Percentiles rank a stretch among this genome's conserved stretches.
phyloP scores from a whole-genome alignment of 2,113 vertebrate genomes.

The Okapia johnstoni region DNA sequence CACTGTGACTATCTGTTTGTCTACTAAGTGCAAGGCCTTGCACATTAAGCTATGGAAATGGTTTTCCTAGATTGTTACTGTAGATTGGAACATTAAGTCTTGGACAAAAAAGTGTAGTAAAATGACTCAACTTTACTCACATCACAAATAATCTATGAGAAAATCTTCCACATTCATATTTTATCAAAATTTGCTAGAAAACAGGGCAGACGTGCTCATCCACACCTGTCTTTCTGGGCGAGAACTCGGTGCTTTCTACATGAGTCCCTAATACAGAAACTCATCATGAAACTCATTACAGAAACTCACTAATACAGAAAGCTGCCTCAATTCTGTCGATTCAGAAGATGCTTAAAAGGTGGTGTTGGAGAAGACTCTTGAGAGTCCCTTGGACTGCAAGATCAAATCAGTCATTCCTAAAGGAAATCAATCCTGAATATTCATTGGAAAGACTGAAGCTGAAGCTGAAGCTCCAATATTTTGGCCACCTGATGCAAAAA shows the following conservation, averaged over 20 bases:
- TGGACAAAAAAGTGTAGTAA: not conserved
- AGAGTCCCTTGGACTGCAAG: not conserved
- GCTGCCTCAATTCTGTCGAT: not conserved
- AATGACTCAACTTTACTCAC: not conserved
- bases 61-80: not conserved
- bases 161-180: not conserved
- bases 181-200: not conserved
- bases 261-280: not conserved
- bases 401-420: not conserved
- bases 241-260: not conserved
- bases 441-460: not conserved
- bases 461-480: not conserved
- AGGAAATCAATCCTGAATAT: not conserved
- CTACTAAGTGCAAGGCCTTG: not conserved
- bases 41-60: not conserved
- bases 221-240: not conserved
- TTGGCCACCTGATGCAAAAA: not conserved
- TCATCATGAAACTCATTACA: too few species aligned
- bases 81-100: not conserved
- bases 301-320: too few species aligned
- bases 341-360: not conserved
- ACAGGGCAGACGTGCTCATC: not conserved
- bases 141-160: not conserved
- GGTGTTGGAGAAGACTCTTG: not conserved
- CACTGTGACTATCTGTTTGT: not conserved